These are phyloP conservation scores for Ifrita kowaldi DNA, from an alignment of 2,113 vertebrate species.

Conservation along the genomic window DNA sequence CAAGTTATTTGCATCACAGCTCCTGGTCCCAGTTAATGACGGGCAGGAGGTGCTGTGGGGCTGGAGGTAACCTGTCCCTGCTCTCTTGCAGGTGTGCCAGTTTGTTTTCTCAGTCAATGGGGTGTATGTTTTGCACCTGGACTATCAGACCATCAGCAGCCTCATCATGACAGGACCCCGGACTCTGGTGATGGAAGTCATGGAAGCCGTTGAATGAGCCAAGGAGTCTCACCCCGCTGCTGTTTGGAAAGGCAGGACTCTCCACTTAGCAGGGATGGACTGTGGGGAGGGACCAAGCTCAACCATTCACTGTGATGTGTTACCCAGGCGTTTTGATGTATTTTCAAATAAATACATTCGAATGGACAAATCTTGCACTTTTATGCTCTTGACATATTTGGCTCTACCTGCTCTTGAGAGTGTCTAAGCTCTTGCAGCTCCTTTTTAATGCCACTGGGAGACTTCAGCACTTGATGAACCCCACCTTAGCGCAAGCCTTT, in stretches of 20 bases:
- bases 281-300: not conserved
- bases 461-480: not conserved
- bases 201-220: slow-evolving; percentile 78
- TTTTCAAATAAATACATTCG: slow-evolving; percentile 17
- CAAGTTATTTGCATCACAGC: not conserved
- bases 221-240: not conserved
- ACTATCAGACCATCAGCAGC: slow-evolving; percentile 80
- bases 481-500: not conserved
- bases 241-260: not conserved
- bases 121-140: slow-evolving; percentile 75
- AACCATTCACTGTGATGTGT: not conserved
- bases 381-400: not conserved
- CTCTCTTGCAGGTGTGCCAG: slow-evolving; percentile 77
- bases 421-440: not conserved
- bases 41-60: not conserved
- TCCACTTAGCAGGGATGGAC: not conserved
- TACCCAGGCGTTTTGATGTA: not conserved
- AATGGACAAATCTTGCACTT: not conserved
- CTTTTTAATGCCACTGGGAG: not conserved
- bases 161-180: slow-evolving; percentile 86
- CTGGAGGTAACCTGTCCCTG: not conserved
- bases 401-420: not conserved
- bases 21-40: not conserved
- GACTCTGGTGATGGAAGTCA: slow-evolving; percentile 80
- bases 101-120: slow-evolving; percentile 85